Evolutionary conservation across 2,888 invertebrate species (phyloP), one percentile per base, ranked within the genome.

Genomic region (Imbricaverruca yamaguchii): DNA sequence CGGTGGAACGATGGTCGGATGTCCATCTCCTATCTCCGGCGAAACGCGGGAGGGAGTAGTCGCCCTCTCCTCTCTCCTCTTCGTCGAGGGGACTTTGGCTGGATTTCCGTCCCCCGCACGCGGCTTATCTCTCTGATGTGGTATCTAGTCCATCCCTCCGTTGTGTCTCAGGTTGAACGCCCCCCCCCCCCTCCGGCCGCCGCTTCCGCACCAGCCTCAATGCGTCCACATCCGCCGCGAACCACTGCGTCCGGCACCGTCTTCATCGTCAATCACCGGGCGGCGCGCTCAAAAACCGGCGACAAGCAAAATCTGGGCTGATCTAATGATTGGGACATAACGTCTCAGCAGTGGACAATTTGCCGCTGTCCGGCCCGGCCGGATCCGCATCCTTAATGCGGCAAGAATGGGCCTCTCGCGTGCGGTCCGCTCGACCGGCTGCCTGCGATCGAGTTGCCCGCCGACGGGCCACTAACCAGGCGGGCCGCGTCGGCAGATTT

Each of bases 251-350:
- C 74, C 69, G 15, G 39, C 69, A 7, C 69, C 69, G 69, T 25
- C 4, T 25, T 69, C 69, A 39, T 74, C 74, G 74, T 74, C 74
- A 74, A 74, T 74, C 74, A 74, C 74, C 55, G 59, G 55, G 21
- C 23, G 12, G 23, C 74, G 21, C 55, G 21, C 74, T 74, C 74
- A 74, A 74, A 74, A 74, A 74, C 74, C 74, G 53, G 74, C 74
- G 74, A 74, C 74, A 74, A 55, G 53, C 74, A 11, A 21, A 74
- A 74, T 74, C 74, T n/a, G 74, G 74, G 74, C 74, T 74, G 15
- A 74, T 74, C 74, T 74, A 74, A 74, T 74, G 74, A 74, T 74
- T 74, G 74, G 74, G 21, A 74, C 74, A 74, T 74, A 74, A 74
- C 74, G 74, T 74, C 74, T 74, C 55, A 21, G 74, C 74, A 74